Conservation (phyloP, 1,140 invertebrate species). For the Drosophila carrolli region DNA sequence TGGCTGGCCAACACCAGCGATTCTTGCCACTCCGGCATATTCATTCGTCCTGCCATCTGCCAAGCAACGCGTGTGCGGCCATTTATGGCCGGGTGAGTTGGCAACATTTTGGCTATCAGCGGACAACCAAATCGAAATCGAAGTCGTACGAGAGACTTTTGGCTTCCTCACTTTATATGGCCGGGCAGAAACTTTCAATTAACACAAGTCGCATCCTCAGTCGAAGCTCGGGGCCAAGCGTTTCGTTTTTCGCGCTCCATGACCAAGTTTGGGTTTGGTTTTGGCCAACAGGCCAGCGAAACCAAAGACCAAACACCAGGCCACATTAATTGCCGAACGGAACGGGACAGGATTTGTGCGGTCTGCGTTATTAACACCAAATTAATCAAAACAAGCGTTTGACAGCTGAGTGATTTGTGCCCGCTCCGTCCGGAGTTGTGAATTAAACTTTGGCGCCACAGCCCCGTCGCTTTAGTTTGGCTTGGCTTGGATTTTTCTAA, state of each 20-base stretch:
- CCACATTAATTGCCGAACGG: conserved; percentile 66
- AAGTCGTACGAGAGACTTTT: conserved; percentile 51
- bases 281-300: neutral
- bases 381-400: conserved; percentile 79
- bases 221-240: conserved; percentile 40
- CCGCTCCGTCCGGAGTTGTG: conserved; percentile 33
- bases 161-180: conserved; percentile 70
- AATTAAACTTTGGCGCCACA: conserved; percentile 66
- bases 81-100: conserved; percentile 62
- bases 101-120: conserved; percentile 76
- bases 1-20: conserved; percentile 4
- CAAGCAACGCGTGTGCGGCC: conserved; percentile 66
- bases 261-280: conserved; percentile 57
- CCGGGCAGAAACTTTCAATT: conserved; percentile 74
- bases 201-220: conserved; percentile 78
- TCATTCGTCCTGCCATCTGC: conserved; percentile 46
- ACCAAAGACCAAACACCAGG: conserved; percentile 10
- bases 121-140: conserved; percentile 69
- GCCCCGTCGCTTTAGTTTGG: conserved; percentile 11
- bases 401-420: conserved; percentile 79
- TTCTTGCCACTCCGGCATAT: conserved; percentile 19
- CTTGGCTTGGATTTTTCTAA: conserved; percentile 31
- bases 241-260: conserved; percentile 69
- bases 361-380: conserved; percentile 73
- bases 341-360: conserved; percentile 62